These are phyloP conservation scores for Pelobates fuscus DNA, from an alignment of 2,113 vertebrate genomes.

Conservation along the genomic window DNA sequence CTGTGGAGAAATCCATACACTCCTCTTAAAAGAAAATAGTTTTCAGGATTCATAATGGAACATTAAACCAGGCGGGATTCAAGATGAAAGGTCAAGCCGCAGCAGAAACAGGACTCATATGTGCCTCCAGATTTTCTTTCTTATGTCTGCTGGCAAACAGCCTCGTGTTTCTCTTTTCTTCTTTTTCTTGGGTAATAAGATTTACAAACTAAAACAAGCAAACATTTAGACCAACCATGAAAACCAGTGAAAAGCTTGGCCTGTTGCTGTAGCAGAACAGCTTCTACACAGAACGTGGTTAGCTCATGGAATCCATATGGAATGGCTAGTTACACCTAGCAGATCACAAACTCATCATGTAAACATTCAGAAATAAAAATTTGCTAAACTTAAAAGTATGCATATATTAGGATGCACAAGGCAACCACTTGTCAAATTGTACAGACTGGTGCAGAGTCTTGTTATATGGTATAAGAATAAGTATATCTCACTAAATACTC, in stretches of 20 bases:
- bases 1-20: conserved; percentile 36
- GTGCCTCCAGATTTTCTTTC: conserved; percentile 41
- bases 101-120: conserved; percentile 43
- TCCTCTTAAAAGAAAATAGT: conserved; percentile 45
- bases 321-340: background rate
- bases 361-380: conserved; percentile 12
- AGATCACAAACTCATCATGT: conserved; percentile 1
- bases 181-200: conserved; percentile 20
- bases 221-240: conserved; percentile 20
- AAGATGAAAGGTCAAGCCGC: conserved; percentile 45
- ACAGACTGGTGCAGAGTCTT: no score
- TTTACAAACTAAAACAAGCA: conserved; percentile 40
- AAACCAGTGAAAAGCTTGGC: background rate
- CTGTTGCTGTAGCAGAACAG: conserved; percentile 17
- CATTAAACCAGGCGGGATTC: conserved; percentile 34
- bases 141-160: conserved; percentile 38
- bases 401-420: no score
- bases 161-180: conserved; percentile 28
- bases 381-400: background rate
- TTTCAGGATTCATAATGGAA: conserved; percentile 47
- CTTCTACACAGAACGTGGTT: conserved; percentile 7
- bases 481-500: no score
- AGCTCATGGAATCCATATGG: conserved; percentile 22
- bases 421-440: no score
- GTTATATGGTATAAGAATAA: no score